Base-by-base conservation (phyloP, 1,140 invertebrate species). In the Eriocheir sinensis region DNA sequence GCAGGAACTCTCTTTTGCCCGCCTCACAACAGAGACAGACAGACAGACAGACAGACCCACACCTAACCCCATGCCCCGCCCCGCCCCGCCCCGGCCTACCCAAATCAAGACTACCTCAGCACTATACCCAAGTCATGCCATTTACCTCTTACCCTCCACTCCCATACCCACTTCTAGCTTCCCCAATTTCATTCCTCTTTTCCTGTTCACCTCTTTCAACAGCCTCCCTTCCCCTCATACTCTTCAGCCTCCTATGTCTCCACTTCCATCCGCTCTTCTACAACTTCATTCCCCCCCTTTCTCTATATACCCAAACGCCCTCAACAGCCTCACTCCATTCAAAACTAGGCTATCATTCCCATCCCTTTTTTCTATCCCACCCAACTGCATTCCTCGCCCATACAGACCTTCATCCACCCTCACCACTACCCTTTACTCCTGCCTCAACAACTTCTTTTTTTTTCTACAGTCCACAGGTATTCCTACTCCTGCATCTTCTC, bases 1-100 rank as follows among this genome's bases (percentile, higher is more conserved):
- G 88, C 88, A 89, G 88, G 88, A 89, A 89, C 60, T 72, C 60
- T 72, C n/a, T n/a, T 72, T 72, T 72, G 27, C 27, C 60, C 27
- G 60, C 60, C 9, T 72, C 21, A 72, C 60, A 72, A n/a, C 60
- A 53, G 12, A 53, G 48, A 53, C 21, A 53, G 21, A n/a, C n/a
- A n/a, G n/a, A n/a, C n/a, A n/a, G n/a, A 72, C 27, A 72, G 9
- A 72, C 53, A 72, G 9, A 3, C 80, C 80, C 80, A 15, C 34
- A 81, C 53, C 40, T 36, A 34, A 38, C 36, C 15, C 27, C 86
- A 88, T 38, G 34, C n/a, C 9, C 6, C 6, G 15, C 81, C 36
- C 3, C 12, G 36, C 81, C 30, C 81, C 36, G 15, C 2, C 0
- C 81, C 81, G 12, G 12, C 86, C 30, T 21, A 41, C 38, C 30